Percentiles rank a stretch among this genome's conserved stretches.
Conservation (phyloP, 2,888 invertebrate species). For the Tetanocera ferruginea region DNA sequence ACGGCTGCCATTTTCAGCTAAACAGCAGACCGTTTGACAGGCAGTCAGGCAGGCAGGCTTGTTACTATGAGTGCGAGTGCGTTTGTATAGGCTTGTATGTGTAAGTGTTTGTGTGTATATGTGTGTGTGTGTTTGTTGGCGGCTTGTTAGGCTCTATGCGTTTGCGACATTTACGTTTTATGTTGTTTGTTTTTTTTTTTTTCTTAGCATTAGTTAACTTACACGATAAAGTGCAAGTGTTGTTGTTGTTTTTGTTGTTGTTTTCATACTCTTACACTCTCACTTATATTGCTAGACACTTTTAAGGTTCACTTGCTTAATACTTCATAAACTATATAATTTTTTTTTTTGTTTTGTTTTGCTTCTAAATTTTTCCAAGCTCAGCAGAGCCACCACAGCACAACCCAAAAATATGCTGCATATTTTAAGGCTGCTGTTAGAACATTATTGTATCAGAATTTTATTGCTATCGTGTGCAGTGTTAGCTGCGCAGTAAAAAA, state of each 20-base stretch:
- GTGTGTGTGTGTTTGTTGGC: slow-evolving; percentile 22
- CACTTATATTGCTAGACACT: slow-evolving; percentile 24
- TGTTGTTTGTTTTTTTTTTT: background rate
- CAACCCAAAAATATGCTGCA: background rate
- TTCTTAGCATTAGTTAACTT: background rate
- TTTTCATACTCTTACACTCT: background rate
- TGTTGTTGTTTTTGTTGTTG: slow-evolving; percentile 16
- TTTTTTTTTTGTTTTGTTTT: no score
- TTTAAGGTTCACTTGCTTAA: background rate
- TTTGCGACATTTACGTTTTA: background rate
- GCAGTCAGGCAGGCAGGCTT: background rate
- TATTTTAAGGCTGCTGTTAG: background rate
- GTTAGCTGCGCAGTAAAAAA: no score
- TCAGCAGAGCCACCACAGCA: background rate
- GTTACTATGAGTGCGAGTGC: background rate
- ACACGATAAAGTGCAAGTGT: background rate
- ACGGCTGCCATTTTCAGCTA: slow-evolving; percentile 77
- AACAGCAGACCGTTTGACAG: slow-evolving; percentile 3
- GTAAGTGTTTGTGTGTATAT: slow-evolving; percentile 14
- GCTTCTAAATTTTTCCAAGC: background rate
- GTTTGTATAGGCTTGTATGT: background rate
- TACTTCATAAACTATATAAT: no score
- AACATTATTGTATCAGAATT: no score
- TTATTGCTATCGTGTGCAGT: no score
- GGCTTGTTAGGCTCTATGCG: slow-evolving; percentile 11